Evolutionary conservation across 2,888 invertebrate species (phyloP).

Genomic region (Cheilosia urbana): DNA sequence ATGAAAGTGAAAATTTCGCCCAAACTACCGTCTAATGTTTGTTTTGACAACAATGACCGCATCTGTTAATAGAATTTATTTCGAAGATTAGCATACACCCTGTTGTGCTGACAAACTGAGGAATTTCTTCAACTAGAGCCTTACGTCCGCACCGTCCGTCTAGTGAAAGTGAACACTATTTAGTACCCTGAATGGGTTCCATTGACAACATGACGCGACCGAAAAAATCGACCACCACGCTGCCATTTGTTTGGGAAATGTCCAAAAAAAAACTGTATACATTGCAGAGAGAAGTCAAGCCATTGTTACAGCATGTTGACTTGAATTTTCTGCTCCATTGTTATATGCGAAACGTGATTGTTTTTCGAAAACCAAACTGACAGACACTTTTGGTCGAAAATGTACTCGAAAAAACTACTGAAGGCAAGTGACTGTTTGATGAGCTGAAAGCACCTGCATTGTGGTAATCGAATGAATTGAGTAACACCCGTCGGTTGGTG

Average conservation of each 20-base stretch:
- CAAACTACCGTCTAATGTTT: constrained; percentile 11
- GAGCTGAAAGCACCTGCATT: constrained; percentile 42
- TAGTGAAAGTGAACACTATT: constrained; percentile 56
- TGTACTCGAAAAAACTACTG: background rate
- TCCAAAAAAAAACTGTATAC: constrained; percentile 31
- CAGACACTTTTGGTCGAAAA: constrained; percentile 33
- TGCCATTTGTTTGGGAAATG: constrained; percentile 56
- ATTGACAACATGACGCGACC: constrained; percentile 54
- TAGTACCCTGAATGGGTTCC: constrained; percentile 67
- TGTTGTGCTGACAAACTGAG: background rate
- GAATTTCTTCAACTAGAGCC: background rate
- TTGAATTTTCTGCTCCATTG: constrained; percentile 50
- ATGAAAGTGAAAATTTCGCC: constrained; percentile 28
- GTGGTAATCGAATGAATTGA: constrained; percentile 26
- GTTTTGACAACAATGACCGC: constrained; percentile 30
- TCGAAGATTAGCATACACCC: constrained; percentile 22
- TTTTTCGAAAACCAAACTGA: constrained; percentile 49
- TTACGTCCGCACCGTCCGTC: background rate
- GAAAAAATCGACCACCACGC: constrained; percentile 29
- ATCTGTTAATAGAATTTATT: constrained; percentile 26
- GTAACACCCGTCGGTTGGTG: constrained; percentile 8
- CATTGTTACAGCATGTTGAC: constrained; percentile 62
- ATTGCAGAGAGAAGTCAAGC: constrained; percentile 42
- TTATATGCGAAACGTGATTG: constrained; percentile 64
- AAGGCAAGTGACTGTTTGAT: constrained; percentile 29